Conservation (phyloP, 2,113 vertebrate genomes). For the Caretta caretta region DNA sequence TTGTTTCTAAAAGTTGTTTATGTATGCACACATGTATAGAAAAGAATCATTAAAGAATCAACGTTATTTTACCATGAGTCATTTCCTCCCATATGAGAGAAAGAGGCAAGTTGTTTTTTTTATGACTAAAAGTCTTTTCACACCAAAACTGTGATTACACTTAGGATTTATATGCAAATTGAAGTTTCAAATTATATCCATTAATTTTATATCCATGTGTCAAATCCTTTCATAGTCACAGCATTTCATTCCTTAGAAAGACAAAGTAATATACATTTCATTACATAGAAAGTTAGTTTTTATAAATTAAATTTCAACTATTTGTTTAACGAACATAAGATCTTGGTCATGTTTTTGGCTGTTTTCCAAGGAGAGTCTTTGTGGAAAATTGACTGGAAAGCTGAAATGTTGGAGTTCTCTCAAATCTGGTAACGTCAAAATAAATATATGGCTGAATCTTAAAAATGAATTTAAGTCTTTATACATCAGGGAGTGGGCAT, state of each 20-base stretch:
- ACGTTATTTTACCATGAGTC: not conserved
- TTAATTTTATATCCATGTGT: not conserved
- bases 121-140: not conserved
- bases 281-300: not conserved
- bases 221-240: not conserved
- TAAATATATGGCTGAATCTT: not conserved
- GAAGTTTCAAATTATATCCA: not conserved
- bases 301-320: not conserved
- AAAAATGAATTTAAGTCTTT: not conserved
- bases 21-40: not conserved
- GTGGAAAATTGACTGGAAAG: not conserved
- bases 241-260: not conserved
- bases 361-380: not conserved
- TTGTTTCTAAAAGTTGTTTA: not conserved
- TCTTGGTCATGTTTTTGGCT: not conserved
- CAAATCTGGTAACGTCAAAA: not conserved
- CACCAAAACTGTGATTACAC: not conserved
- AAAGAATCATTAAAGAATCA: not conserved
- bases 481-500: fast-evolving
- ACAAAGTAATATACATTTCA: not conserved
- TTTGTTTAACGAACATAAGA: not conserved
- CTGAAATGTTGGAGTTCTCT: not conserved
- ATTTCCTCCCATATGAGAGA: not conserved
- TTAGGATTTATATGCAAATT: not conserved
- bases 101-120: not conserved